Evolutionary conservation across 1,140 invertebrate species (phyloP), one percentile per base, ranked within the genome.

Genomic region (Batillaria attramentaria): DNA sequence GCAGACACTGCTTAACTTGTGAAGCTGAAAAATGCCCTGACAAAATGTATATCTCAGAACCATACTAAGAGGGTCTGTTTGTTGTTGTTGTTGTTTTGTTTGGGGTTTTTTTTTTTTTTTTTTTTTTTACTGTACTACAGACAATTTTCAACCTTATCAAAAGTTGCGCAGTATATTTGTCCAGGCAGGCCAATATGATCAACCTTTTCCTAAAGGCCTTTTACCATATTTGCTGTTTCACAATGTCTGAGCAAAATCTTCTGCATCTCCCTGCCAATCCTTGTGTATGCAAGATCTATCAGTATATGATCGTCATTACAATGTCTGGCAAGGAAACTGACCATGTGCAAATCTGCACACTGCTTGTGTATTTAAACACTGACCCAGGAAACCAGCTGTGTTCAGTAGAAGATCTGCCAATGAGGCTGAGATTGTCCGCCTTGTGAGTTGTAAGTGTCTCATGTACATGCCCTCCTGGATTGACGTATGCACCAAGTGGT

Each of bases 381-480:
- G 93, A 95, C 94, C 95, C 96, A 41, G 96, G 95, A 90, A 97
- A 97, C 96, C 96, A 97, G 81, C 94, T 95, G 85, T 94, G 95
- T 83, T 95, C 93, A 31, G 93, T 93, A 1, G 94, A 95, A 10
- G 95, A 91, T 66, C 87, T 87, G 0, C 92, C 92, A 42, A 92
- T 90, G n/a, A 94, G 88, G 8, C 86, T 86, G 37, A 95, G 89
- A 82, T 94, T 93, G 79, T 93, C 88, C 0, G 94, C 93, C 74
- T 93, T 92, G 82, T 93, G 92, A 0, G 96, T 92, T 16, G 96
- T 97, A 20, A 97, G 90, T 0, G 95, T 96, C 88, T 97, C 96
- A 88, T 96, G 95, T 72, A 96, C 94, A 86, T 94, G 92, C 46
- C 96, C 96, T 81, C 92, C 92, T 69, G 94, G 93, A 92, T 97